These are phyloP conservation scores for Paelopatides confundens DNA, from an alignment of 53 echinoderm and acorn worm species.

Conservation along the genomic window DNA sequence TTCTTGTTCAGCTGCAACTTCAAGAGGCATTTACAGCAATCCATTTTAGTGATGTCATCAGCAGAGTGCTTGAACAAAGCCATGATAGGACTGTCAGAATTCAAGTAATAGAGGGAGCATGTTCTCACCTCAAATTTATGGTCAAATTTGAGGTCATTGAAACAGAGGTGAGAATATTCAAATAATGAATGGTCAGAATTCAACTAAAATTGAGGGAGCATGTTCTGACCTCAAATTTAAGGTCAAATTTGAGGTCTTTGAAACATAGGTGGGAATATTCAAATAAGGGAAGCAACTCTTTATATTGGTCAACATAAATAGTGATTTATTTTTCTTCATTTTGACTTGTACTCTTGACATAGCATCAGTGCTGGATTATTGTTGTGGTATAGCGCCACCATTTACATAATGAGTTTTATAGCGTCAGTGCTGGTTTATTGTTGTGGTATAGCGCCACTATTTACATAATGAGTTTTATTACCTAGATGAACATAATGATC, in stretches of 20 bases:
- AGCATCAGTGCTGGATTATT: too few relatives aligned
- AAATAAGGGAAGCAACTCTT: too few relatives aligned
- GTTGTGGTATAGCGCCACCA: too few relatives aligned
- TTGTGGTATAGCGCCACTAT: too few relatives aligned
- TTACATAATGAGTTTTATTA: too few relatives aligned
- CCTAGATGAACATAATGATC: too few relatives aligned
- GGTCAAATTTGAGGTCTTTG: slow-evolving; percentile 38
- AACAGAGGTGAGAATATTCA: background rate
- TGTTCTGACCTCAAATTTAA: slow-evolving; percentile 25
- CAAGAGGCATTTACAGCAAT: slow-evolving; percentile 26
- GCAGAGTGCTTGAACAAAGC: slow-evolving; percentile 10
- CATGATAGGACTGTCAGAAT: slow-evolving; percentile 20
- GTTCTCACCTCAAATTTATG: slow-evolving; percentile 23
- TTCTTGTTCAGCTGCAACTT: background rate
- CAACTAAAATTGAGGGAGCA: slow-evolving; percentile 27
- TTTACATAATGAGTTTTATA: too few relatives aligned
- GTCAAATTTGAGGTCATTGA: slow-evolving; percentile 40
- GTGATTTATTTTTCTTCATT: too few relatives aligned
- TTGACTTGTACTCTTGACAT: too few relatives aligned
- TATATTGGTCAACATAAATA: too few relatives aligned
- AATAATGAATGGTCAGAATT: too few relatives aligned
- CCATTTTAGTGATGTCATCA: slow-evolving; percentile 25
- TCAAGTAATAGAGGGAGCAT: slow-evolving; percentile 20
- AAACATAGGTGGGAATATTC: background rate
- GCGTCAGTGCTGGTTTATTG: too few relatives aligned